phyloP scores from a whole-genome alignment of 2,888 invertebrate genomes.

The Autographa gamma region DNA sequence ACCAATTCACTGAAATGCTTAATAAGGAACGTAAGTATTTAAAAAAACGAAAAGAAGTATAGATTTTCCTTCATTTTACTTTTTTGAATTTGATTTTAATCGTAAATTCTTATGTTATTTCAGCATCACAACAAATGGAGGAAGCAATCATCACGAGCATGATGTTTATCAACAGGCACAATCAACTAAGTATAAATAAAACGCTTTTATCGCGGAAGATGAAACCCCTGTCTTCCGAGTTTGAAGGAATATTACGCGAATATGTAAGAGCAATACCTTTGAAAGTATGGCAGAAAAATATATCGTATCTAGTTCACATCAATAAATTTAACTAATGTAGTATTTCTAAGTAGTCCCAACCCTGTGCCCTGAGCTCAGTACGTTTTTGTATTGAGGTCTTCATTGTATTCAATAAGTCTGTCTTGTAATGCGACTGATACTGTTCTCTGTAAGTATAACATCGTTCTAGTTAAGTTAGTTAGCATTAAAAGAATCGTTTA shows the following conservation, averaged over 20 bases:
- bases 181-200: constrained; percentile 66
- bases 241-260: constrained; percentile 68
- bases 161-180: constrained; percentile 75
- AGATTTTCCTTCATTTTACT: not conserved
- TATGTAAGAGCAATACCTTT: constrained; percentile 74
- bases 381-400: not conserved
- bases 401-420: not conserved
- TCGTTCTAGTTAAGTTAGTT: constrained; percentile 6
- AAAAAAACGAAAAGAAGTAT: not conserved
- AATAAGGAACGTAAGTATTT: constrained; percentile 74
- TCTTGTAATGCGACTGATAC: constrained; percentile 19
- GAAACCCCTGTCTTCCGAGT: constrained; percentile 67
- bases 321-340: not conserved
- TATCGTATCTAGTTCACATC: constrained; percentile 56
- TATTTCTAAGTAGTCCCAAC: not conserved
- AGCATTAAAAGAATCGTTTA: constrained; percentile 11
- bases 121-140: constrained; percentile 73
- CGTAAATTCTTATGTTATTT: constrained; percentile 52
- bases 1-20: constrained; percentile 74
- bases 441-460: constrained; percentile 6
- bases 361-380: not conserved
- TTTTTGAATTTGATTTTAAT: not conserved
- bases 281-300: constrained; percentile 71
- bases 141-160: constrained; percentile 80
- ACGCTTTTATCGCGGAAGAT: constrained; percentile 75